Base-by-base conservation (phyloP, 2,888 invertebrate species). In the Lagria hirta region DNA sequence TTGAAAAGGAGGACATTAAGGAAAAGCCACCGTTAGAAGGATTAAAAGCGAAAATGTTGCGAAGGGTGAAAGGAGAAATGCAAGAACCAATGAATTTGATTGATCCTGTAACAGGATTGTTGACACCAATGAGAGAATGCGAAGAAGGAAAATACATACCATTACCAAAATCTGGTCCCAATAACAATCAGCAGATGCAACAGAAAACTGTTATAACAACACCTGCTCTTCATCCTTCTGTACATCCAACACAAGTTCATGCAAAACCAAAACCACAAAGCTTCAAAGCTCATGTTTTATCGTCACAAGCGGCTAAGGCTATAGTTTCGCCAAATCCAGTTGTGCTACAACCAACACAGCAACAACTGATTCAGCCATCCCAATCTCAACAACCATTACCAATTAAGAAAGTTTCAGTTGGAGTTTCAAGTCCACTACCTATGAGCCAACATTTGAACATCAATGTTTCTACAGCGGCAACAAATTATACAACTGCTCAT, bases 21-120 rank as follows among this genome's bases (percentile, higher is more conserved):
- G 33, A 48, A 4, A 49, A 54, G 23, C 45, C 51, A 5, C 65
- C 69, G 23, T 62, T 64, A 16, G 68, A 69, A 49, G 68, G 70
- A 3, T 50, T 71, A 12, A 73, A 72, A 52, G 69, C 69, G 3
- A 66, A 66, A 2, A 64, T 73, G 55, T 51, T 73, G 20, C 59
- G 72, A 13, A 59, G 72, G 16, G 60, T 71, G 23, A 72, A 72
- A 51, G 69, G 66, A 11, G 72, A 72, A 40, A 26, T 44, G 33
- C 71, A 74, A 5, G 83, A 84, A 58, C 81, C 84, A 1, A 78
- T 79, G 59, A 81, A 81, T 2, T 65, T 86, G 10, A 84, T 86
- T 24, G 87, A 87, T 69, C 85, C 86, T 0, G 84, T 85, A 1
- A 86, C 86, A 1, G 86, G 86, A 2, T 72, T 84, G 54, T 70